These are phyloP conservation scores for Mellivora capensis DNA, from an alignment of 2,113 vertebrate species.

Conservation along the genomic window DNA sequence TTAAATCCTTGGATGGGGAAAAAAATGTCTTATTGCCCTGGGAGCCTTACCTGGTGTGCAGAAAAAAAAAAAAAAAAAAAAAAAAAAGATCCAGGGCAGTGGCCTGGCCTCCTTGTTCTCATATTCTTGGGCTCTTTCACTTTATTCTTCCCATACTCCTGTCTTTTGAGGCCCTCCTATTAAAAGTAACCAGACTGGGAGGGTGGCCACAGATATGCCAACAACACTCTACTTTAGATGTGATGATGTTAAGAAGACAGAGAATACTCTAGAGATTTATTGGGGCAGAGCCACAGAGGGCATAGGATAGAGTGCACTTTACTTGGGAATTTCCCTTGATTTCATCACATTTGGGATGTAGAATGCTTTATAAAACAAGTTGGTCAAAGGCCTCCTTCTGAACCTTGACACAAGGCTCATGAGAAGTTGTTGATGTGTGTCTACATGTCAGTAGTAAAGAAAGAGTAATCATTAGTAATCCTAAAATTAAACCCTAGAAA, in stretches of 20 bases:
- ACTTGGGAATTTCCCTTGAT: neutral
- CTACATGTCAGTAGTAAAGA: neutral
- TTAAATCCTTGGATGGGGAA: neutral
- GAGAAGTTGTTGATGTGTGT: neutral
- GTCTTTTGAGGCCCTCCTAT: neutral
- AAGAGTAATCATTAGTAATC: neutral
- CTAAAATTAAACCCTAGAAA: neutral
- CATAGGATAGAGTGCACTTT: neutral
- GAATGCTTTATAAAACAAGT: neutral
- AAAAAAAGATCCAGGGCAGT: neutral
- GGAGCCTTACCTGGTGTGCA: neutral
- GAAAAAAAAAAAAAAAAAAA: neutral
- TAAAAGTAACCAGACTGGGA: neutral
- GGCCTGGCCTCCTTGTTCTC: neutral
- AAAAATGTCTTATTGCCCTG: neutral
- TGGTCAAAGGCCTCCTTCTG: neutral
- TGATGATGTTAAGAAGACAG: neutral
- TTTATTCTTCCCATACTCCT: neutral
- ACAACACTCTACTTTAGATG: neutral
- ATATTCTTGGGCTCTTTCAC: neutral
- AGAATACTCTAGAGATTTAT: neutral
- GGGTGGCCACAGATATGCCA: neutral
- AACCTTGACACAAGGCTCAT: neutral
- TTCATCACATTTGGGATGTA: conserved; percentile 30
- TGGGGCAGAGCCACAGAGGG: neutral